phyloP scores from a whole-genome alignment of 2,113 vertebrate species.

The Cichladusa arquata region DNA sequence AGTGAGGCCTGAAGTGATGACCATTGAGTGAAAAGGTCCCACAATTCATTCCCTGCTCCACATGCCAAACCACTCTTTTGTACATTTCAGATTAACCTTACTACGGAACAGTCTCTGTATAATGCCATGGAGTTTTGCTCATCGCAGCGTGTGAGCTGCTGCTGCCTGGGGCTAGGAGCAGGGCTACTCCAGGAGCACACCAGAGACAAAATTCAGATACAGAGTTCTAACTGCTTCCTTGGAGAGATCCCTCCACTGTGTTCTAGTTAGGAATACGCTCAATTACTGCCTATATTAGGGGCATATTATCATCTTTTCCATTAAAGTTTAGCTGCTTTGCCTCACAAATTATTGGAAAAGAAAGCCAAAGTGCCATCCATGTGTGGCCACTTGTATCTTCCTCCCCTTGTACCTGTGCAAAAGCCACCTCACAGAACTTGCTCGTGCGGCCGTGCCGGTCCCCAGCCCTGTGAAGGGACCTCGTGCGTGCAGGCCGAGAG shows the following conservation, averaged over 20 bases:
- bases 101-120: background rate
- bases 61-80: fast-evolving
- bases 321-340: background rate
- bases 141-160: fast-evolving
- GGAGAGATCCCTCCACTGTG: background rate
- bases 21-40: background rate
- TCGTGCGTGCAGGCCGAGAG: background rate
- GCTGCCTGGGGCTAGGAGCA: background rate
- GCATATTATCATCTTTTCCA: background rate
- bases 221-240: background rate
- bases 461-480: background rate
- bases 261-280: background rate
- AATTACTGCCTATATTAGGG: background rate
- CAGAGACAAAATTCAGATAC: background rate
- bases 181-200: background rate
- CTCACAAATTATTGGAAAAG: background rate
- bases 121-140: background rate
- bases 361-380: background rate
- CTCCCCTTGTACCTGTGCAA: background rate
- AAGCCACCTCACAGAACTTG: background rate
- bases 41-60: background rate
- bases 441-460: fast-evolving
- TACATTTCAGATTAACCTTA: background rate
- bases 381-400: background rate
- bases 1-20: background rate